These are phyloP conservation scores for Grallaria varia DNA, from an alignment of 2,113 vertebrate genomes.

Conservation along the genomic window DNA sequence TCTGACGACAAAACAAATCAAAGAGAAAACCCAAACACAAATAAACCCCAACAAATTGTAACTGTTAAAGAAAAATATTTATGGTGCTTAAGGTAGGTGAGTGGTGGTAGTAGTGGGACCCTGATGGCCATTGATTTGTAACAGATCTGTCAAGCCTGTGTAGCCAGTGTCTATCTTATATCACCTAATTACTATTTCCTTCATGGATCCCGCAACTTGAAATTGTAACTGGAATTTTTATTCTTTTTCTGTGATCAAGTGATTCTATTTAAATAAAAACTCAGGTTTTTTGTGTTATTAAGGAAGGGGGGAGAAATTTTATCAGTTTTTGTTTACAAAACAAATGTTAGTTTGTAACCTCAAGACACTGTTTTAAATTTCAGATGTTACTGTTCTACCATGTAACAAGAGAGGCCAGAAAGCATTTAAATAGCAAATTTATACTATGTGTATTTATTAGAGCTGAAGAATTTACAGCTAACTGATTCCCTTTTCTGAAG, in stretches of 20 bases:
- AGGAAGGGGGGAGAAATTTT: not conserved
- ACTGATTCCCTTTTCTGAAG: not conserved
- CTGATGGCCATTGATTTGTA: not conserved
- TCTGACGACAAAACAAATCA: not conserved
- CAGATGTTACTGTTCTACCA: not conserved
- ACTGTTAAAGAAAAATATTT: not conserved
- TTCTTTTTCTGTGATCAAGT: not conserved
- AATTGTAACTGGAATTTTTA: not conserved
- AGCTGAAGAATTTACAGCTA: constrained; percentile 14
- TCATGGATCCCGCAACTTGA: not conserved
- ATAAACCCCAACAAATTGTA: not conserved
- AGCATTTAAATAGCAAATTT: constrained; percentile 55
- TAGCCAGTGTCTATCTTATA: not conserved
- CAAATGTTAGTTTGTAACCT: constrained; percentile 14
- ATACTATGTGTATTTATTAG: constrained; percentile 30
- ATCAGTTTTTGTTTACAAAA: constrained; percentile 18
- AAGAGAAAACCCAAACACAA: not conserved
- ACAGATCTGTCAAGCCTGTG: not conserved
- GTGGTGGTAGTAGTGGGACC: not conserved
- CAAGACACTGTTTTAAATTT: constrained; percentile 15
- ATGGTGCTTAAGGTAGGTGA: not conserved
- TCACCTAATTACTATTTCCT: not conserved
- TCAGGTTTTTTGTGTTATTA: not conserved
- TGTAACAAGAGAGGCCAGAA: constrained; percentile 20
- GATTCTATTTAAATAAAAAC: not conserved